A percentile compares a stretch with the other conserved stretches of the same genome.
Evolutionary conservation across 2,888 invertebrate genomes (phyloP).

Genomic region (Antheraea assamensis): DNA sequence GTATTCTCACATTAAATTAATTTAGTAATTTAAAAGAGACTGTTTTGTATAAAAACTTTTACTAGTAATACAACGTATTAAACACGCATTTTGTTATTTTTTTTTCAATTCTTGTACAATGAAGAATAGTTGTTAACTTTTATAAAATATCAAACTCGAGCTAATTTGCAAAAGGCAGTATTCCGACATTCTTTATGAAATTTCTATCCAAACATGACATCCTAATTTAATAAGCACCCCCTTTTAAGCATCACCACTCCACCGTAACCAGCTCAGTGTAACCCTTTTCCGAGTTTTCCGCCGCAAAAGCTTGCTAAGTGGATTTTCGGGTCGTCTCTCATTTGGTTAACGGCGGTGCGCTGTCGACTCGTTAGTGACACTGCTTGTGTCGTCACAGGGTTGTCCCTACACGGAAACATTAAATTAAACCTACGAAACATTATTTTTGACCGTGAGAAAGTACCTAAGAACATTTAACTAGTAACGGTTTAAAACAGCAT

Average conservation of each 20-base stretch:
- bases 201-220: conserved; percentile 11
- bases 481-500: neutral
- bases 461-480: neutral
- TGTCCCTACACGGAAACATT: conserved; percentile 29
- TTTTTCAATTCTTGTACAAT: too few species aligned
- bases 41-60: too few species aligned
- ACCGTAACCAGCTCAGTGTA: conserved; percentile 20
- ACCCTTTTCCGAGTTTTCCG: conserved; percentile 51
- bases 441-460: neutral
- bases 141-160: neutral
- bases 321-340: conserved; percentile 73
- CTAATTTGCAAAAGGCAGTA: neutral
- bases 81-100: too few species aligned
- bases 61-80: too few species aligned
- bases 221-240: conserved; percentile 22
- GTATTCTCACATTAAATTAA: too few species aligned
- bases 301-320: conserved; percentile 65
- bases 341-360: conserved; percentile 71
- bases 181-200: neutral
- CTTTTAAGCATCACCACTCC: conserved; percentile 21
- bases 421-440: neutral
- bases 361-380: conserved; percentile 65
- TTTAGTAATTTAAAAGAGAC: too few species aligned
- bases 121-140: neutral
- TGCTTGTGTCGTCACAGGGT: conserved; percentile 42